phyloP scores from a whole-genome alignment of 2,113 vertebrate genomes.

The Oophaga pumilio region DNA sequence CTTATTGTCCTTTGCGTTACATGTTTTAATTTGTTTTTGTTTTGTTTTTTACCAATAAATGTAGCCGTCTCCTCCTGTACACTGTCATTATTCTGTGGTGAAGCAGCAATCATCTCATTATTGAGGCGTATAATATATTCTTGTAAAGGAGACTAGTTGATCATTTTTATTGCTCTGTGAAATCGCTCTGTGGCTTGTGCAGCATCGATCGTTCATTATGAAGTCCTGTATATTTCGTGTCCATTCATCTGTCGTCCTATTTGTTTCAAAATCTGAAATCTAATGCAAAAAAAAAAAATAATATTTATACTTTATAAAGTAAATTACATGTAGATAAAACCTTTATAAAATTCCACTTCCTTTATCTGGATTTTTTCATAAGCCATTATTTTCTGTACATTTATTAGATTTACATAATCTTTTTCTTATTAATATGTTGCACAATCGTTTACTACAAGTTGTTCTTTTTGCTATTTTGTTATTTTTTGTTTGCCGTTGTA shows the following conservation, averaged over 20 bases:
- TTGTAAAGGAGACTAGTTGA: constrained; percentile 5
- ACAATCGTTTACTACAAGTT: not conserved
- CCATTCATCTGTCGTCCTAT: not conserved
- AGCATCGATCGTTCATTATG: constrained; percentile 5
- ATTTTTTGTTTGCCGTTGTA: not conserved
- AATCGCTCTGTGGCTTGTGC: not conserved
- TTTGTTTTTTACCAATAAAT: not conserved
- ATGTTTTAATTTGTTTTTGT: constrained; percentile 12
- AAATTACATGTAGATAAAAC: not conserved
- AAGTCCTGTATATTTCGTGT: not conserved
- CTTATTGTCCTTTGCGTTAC: not conserved
- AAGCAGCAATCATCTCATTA: constrained; percentile 22
- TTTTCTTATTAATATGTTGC: not conserved
- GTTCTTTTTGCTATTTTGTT: not conserved
- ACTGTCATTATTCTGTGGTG: constrained; percentile 3
- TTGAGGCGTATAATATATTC: constrained; percentile 9
- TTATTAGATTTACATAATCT: not conserved
- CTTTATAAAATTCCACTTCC: not conserved
- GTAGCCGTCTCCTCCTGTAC: not conserved
- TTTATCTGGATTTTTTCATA: not conserved
- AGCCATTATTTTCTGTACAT: not conserved
- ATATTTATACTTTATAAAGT: not conserved
- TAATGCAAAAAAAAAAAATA: not conserved
- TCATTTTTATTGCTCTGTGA: constrained; percentile 33
- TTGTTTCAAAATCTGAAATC: not conserved